Percentiles rank a stretch among this genome's conserved stretches.
These are phyloP conservation scores for Epicampocera succincta DNA, from an alignment of 2,888 invertebrate species.

Conservation along the genomic window DNA sequence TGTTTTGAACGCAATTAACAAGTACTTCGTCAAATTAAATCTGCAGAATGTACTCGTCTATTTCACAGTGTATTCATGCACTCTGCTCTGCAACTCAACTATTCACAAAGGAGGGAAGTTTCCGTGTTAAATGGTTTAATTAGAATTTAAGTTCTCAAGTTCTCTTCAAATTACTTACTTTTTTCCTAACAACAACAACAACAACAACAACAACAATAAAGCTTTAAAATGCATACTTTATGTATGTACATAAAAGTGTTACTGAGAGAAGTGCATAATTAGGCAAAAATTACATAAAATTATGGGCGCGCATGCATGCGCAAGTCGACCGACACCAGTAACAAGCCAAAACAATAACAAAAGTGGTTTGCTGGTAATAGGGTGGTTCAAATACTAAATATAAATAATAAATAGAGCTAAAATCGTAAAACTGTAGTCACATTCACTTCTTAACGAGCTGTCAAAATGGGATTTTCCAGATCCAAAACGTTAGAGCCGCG, in stretches of 20 bases:
- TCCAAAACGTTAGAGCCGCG: no score
- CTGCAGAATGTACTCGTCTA: no score
- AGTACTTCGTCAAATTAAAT: not conserved
- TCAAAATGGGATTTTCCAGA: no score
- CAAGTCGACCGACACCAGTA: slow-evolving; percentile 13
- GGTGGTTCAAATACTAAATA: no score
- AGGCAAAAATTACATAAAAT: slow-evolving; percentile 17
- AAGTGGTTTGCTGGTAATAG: not conserved
- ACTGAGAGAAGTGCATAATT: slow-evolving; percentile 23
- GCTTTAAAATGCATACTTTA: not conserved
- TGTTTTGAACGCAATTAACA: no score
- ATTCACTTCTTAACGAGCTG: no score
- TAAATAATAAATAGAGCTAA: no score
- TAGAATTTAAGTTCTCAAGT: not conserved
- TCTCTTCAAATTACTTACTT: not conserved
- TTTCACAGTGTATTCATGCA: no score
- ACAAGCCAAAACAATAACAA: slow-evolving; percentile 32
- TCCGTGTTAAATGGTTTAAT: not conserved
- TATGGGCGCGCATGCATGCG: slow-evolving; percentile 54
- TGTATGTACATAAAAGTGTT: not conserved
- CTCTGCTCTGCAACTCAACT: no score
- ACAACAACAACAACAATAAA: not conserved
- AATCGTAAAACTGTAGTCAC: no score
- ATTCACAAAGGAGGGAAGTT: no score
- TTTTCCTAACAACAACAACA: not conserved